Percentiles rank a stretch among this genome's conserved stretches.
Conservation (phyloP, 2,113 vertebrate species). For the Odontophorus gujanensis region DNA sequence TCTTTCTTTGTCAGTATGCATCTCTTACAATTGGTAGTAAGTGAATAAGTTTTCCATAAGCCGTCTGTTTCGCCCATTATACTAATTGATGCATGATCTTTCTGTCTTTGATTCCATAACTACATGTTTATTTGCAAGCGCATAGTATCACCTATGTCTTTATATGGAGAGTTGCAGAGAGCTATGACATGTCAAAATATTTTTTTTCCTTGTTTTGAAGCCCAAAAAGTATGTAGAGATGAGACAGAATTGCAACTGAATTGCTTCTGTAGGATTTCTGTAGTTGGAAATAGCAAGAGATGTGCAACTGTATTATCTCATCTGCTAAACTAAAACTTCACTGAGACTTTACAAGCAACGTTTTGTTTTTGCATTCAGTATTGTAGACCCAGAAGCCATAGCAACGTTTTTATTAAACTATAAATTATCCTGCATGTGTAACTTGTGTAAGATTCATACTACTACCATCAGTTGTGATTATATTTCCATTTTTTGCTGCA, state of each 20-base stretch:
- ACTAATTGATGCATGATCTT: not conserved
- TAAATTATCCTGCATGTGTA: not conserved
- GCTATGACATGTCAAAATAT: not conserved
- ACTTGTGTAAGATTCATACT: not conserved
- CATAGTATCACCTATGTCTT: not conserved
- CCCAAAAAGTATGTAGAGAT: not conserved
- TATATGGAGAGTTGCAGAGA: not conserved
- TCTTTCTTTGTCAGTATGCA: not conserved
- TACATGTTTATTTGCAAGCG: not conserved
- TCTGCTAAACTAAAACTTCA: not conserved
- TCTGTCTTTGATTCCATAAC: not conserved
- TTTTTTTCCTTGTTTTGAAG: not conserved
- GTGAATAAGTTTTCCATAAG: not conserved
- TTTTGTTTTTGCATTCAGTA: not conserved
- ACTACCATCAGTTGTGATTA: not conserved
- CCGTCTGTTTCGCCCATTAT: not conserved
- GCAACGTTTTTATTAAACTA: not conserved
- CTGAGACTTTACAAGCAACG: not conserved
- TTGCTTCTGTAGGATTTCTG: not conserved
- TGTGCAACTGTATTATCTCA: too few relatives aligned
- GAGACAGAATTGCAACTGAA: not conserved
- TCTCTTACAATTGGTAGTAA: not conserved
- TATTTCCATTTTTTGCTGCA: not conserved
- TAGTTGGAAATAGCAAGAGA: not conserved
- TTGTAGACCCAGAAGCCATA: not conserved